Evolutionary conservation across 2,113 vertebrate species (phyloP), one percentile per base, ranked within the genome.

Genomic region (Pollimyrus isidori): DNA sequence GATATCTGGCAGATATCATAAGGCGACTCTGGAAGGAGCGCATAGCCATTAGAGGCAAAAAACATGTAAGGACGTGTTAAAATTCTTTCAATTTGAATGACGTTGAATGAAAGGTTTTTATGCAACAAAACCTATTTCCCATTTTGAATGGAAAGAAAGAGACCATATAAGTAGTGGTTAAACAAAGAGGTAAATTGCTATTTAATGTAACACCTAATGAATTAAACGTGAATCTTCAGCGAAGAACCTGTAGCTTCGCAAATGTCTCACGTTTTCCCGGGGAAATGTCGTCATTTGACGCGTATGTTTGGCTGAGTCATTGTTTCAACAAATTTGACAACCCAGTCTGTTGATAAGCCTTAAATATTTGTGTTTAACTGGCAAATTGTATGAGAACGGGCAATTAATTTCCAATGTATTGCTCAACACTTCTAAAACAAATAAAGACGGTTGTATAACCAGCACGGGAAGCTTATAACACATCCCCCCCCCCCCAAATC

Each of bases 261-360:
- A 80, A 80, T 80, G 5, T 42, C 30, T 42, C 73, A 80, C 62
- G 62, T 69, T 69, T 26, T 69, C n/a, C n/a, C n/a, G 10, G n/a
- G n/a, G n/a, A 80, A 80, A 39, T 80, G 35, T 39, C 30, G 30
- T 35, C 35, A 80, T 80, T 80, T 42, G n/a, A 80, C 73, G 13
- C 30, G 73, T 17, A 42, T 80, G 73, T 42, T 35, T 15, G 30
- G 17, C 73, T 42, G 73, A 80, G 17, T 80, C 73, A 80, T 80
- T 80, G 26, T 76, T 30, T 39, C 35, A 39, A 80, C 73, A 87
- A 88, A 49, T 88, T 69, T 69, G 87, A 69, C 87, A 88, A 42
- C 87, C n/a, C 52, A 65, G 56, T 69, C 87, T 69, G 45, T 85
- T 85, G 42, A 80, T 80, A 35, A n/a, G 45, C 82, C 46, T 85